Evolutionary conservation across 2,888 invertebrate genomes (phyloP).

Genomic region (Melanophora roralis): DNA sequence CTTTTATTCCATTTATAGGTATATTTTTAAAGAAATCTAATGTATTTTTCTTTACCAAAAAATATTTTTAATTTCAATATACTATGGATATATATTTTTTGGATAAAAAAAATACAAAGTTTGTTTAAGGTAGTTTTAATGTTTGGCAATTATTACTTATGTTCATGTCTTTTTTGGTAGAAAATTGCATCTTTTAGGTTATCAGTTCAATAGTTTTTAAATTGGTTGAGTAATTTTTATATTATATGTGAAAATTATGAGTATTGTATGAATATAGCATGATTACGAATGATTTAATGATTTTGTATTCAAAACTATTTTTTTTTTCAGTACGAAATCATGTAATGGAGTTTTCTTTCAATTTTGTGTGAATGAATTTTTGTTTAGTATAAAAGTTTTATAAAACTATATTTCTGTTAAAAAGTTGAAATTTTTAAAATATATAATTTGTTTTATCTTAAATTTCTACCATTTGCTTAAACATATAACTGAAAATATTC

Average conservation of each 20-base stretch:
- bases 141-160: conserved; percentile 48
- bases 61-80: conserved; percentile 27
- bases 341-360: conserved; percentile 1
- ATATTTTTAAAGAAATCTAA: conserved; percentile 22
- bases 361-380: background rate
- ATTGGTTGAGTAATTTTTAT: conserved; percentile 19
- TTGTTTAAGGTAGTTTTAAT: conserved; percentile 11
- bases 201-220: conserved; percentile 56
- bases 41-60: conserved; percentile 11
- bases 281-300: conserved; percentile 14
- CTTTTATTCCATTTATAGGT: conserved; percentile 24
- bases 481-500: conserved; percentile 16
- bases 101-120: conserved; percentile 10
- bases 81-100: background rate
- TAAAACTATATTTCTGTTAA: conserved; percentile 24
- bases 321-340: conserved; percentile 2
- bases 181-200: conserved; percentile 32
- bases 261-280: conserved; percentile 26
- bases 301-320: background rate
- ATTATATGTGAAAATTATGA: conserved; percentile 17
- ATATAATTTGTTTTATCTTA: background rate
- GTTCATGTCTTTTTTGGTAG: conserved; percentile 16
- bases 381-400: conserved; percentile 32
- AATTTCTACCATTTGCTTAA: background rate
- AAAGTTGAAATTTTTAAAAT: background rate